Conservation (phyloP, 2,797 vertebrate species). For the Anisognathus igniventris region DNA sequence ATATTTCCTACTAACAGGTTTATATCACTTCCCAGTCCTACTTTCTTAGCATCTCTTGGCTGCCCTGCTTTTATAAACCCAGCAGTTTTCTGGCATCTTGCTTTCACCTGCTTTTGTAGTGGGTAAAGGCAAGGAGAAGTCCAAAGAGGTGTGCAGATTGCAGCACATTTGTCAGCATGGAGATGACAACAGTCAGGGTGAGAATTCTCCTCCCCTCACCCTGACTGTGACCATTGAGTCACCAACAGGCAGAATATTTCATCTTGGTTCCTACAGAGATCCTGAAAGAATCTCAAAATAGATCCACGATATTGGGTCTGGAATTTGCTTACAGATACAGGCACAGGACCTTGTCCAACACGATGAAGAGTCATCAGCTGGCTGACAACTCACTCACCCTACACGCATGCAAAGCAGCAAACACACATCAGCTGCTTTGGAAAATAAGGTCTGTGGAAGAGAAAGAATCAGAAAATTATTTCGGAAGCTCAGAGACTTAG, state of each 20-base stretch:
- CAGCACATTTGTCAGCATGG: accelerated
- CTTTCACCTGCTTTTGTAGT: not conserved
- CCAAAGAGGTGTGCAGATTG: not conserved
- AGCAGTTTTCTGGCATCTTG: not conserved
- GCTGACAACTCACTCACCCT: constrained; percentile 6
- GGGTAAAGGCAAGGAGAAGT: not conserved
- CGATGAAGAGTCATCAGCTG: not conserved
- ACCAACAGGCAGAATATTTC: not conserved
- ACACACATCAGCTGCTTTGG: constrained; percentile 1
- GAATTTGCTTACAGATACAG: not conserved
- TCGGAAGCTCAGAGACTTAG: constrained; percentile 55
- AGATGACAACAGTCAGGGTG: not conserved
- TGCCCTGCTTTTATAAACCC: not conserved
- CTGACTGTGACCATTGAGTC: not conserved
- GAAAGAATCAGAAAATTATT: constrained; percentile 60
- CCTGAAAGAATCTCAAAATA: not conserved
- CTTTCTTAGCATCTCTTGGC: not conserved
- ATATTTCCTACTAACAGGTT: not conserved
- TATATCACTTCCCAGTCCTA: not conserved
- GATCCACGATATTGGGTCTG: not conserved
- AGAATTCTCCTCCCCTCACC: not conserved
- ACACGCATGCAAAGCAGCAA: not conserved
- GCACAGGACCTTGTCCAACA: not conserved
- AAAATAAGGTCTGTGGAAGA: constrained; percentile 25
- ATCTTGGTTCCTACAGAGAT: not conserved